Evolutionary conservation across 2,888 invertebrate species (phyloP).

Genomic region (Hypomecis punctinalis): DNA sequence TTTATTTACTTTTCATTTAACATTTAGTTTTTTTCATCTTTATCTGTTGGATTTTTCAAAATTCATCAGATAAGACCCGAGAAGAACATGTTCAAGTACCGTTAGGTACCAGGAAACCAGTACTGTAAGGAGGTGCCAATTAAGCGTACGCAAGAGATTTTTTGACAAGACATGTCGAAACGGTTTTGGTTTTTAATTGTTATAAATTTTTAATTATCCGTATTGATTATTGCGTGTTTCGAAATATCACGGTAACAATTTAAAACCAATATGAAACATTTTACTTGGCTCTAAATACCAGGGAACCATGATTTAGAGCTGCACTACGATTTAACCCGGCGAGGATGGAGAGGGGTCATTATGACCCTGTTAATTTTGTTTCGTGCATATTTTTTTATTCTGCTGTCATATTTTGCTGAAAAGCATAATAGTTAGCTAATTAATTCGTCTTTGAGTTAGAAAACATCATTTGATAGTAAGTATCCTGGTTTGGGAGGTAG

Average conservation of each 20-base stretch:
- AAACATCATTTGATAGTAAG: too few species aligned
- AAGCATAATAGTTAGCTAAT: too few species aligned
- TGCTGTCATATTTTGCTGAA: too few species aligned
- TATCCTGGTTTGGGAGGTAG: too few species aligned
- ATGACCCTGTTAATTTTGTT: too few species aligned
- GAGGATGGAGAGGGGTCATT: too few species aligned
- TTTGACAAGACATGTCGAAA: slow-evolving; percentile 11
- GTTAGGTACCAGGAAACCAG: slow-evolving; percentile 37
- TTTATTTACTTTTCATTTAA: neutral
- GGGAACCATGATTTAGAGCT: too few species aligned
- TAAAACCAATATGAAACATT: neutral
- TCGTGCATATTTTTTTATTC: too few species aligned
- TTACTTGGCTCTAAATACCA: too few species aligned
- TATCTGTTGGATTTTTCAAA: slow-evolving; percentile 12
- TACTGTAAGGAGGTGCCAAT: slow-evolving; percentile 32
- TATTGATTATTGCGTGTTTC: neutral
- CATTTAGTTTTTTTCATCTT: slow-evolving; percentile 1
- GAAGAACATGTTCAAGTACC: slow-evolving; percentile 17
- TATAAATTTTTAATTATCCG: slow-evolving; percentile 8
- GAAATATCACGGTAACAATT: neutral
- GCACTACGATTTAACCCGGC: too few species aligned
- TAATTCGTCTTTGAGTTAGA: too few species aligned
- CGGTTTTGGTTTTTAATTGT: slow-evolving; percentile 14
- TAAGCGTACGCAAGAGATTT: slow-evolving; percentile 24
- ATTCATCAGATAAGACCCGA: slow-evolving; percentile 24